Percentiles rank a stretch among this genome's conserved stretches.
Conservation (phyloP, 37 sponge, comb jelly and placozoan genomes). For the Corticium candelabrum region DNA sequence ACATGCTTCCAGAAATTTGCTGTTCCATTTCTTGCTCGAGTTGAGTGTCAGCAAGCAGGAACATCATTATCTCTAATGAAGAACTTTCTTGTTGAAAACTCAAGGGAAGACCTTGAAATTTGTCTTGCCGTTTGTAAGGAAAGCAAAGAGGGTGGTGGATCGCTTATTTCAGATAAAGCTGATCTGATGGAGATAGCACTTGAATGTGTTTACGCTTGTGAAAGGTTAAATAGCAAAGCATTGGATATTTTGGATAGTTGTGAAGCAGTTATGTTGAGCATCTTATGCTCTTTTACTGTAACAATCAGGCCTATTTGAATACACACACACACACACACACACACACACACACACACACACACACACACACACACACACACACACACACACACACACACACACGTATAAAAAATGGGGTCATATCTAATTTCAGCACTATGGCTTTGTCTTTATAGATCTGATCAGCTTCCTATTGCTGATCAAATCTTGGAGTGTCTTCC, state of each 20-base stretch:
- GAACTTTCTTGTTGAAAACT: background rate
- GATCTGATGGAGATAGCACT: background rate
- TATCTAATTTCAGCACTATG: too few relatives aligned
- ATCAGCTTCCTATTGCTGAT: background rate
- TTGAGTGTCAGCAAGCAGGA: background rate
- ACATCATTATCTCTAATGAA: background rate
- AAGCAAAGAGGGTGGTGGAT: background rate
- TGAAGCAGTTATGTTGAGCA: too few relatives aligned
- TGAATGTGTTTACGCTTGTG: slow-evolving; percentile 1
- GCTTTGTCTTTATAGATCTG: background rate
- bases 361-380: too few relatives aligned
- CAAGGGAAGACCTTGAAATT: background rate
- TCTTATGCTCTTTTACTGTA: too few relatives aligned
- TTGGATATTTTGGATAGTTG: background rate
- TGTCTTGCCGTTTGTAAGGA: background rate
- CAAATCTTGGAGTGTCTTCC: background rate
- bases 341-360: too few relatives aligned
- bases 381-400: too few relatives aligned
- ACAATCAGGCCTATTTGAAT: too few relatives aligned
- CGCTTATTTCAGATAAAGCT: background rate
- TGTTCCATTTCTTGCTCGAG: background rate
- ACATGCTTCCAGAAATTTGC: background rate
- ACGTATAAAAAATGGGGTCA: too few relatives aligned
- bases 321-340: too few relatives aligned
- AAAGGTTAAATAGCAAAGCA: background rate